Evolutionary conservation across 2,797 vertebrate genomes (phyloP).

Genomic region (Acanthurus leucopareius): DNA sequence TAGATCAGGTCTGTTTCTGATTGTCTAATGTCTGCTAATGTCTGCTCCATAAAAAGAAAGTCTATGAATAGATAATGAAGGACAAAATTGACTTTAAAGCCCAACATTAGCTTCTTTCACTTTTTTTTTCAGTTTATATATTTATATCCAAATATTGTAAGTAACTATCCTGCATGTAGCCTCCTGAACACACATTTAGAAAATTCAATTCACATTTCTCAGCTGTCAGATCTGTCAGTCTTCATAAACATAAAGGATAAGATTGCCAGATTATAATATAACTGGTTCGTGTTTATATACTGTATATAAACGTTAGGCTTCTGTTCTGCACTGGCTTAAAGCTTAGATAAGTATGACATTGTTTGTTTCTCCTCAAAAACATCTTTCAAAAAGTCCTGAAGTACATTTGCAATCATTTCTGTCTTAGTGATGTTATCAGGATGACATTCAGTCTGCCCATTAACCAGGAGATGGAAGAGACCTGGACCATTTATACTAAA

Average conservation of each 20-base stretch:
- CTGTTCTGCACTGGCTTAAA: background rate
- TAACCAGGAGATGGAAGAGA: conserved; percentile 54
- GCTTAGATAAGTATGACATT: background rate
- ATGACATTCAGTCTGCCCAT: conserved; percentile 50
- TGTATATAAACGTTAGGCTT: background rate
- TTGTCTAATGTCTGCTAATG: background rate
- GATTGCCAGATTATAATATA: background rate
- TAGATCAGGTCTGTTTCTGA: background rate
- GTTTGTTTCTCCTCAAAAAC: conserved; percentile 8
- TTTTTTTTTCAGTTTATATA: background rate
- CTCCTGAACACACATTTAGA: background rate
- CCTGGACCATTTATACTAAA: conserved; percentile 21
- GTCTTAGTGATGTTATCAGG: conserved; percentile 56
- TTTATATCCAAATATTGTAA: background rate
- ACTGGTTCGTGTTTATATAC: background rate
- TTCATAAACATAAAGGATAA: background rate
- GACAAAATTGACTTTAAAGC: background rate
- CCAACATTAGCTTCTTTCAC: background rate
- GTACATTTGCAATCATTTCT: conserved; percentile 29
- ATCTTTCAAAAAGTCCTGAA: conserved; percentile 18
- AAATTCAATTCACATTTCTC: background rate
- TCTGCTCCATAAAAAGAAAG: background rate
- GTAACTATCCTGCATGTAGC: background rate
- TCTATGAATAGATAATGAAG: conserved; percentile 11
- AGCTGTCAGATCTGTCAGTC: background rate